A percentile compares a stretch with the other conserved stretches of the same genome.
These are phyloP conservation scores for Triplophysa yarkandensis DNA, from an alignment of 2,797 vertebrate genomes.

Conservation along the genomic window DNA sequence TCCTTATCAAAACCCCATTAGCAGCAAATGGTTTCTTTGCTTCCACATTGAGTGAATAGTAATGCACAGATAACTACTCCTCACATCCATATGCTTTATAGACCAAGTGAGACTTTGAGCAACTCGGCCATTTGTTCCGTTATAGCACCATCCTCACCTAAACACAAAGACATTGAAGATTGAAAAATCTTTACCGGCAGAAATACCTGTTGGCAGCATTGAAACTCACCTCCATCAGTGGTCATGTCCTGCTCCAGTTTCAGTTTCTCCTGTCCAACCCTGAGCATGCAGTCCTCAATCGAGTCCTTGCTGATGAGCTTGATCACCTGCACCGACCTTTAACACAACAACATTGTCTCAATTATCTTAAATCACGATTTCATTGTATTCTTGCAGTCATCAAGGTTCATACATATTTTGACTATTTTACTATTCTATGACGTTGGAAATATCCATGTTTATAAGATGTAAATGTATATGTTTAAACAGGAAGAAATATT, in stretches of 20 bases:
- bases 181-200: background rate
- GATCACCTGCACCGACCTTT: conserved; percentile 82
- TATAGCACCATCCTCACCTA: conserved; percentile 85
- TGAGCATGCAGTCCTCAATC: conserved; percentile 93
- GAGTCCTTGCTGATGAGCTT: conserved; percentile 90
- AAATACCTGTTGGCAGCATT: background rate
- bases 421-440: no score
- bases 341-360: background rate
- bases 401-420: no score
- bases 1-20: background rate
- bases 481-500: no score
- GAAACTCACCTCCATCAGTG: conserved; percentile 80
- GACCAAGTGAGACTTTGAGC: conserved; percentile 89
- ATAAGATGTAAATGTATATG: no score
- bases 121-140: conserved; percentile 91
- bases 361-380: background rate
- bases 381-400: no score
- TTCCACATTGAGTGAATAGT: background rate
- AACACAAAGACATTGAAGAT: background rate
- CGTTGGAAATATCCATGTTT: no score
- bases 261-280: conserved; percentile 89
- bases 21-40: background rate
- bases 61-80: background rate
- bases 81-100: conserved; percentile 53
- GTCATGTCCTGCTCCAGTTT: conserved; percentile 97